phyloP scores from a whole-genome alignment of 2,888 invertebrate species.

The Hirtodrosophila confusa region DNA sequence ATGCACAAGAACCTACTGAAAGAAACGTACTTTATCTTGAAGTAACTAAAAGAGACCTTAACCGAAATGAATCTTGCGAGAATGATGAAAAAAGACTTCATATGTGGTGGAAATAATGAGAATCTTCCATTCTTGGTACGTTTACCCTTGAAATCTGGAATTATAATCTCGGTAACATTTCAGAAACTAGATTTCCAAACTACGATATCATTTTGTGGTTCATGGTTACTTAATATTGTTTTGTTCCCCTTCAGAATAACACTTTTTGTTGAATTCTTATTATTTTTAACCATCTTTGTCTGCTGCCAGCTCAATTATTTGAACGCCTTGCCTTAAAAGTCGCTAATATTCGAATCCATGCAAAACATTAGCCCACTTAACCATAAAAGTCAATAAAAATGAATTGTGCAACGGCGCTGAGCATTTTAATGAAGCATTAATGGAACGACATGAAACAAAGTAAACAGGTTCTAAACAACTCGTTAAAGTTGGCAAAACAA shows the following conservation, averaged over 20 bases:
- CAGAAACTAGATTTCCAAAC: not conserved
- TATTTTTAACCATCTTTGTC: constrained; percentile 4
- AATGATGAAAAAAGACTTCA: no score
- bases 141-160: no score
- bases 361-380: constrained; percentile 63
- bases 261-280: not conserved
- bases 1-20: no score
- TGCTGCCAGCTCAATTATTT: constrained; percentile 11
- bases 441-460: constrained; percentile 13
- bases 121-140: no score
- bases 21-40: no score
- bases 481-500: constrained; percentile 29
- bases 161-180: no score
- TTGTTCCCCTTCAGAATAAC: constrained; percentile 16
- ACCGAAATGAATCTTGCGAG: no score
- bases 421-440: constrained; percentile 34
- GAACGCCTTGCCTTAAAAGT: constrained; percentile 35
- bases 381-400: constrained; percentile 57
- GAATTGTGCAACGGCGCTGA: constrained; percentile 41
- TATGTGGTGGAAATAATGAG: no score
- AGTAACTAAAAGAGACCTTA: no score
- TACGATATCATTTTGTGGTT: constrained; percentile 36
- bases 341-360: constrained; percentile 35
- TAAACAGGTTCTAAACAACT: constrained; percentile 58
- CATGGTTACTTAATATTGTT: constrained; percentile 36